Conservation (phyloP, 2,113 vertebrate species). For the Caracal caracal region DNA sequence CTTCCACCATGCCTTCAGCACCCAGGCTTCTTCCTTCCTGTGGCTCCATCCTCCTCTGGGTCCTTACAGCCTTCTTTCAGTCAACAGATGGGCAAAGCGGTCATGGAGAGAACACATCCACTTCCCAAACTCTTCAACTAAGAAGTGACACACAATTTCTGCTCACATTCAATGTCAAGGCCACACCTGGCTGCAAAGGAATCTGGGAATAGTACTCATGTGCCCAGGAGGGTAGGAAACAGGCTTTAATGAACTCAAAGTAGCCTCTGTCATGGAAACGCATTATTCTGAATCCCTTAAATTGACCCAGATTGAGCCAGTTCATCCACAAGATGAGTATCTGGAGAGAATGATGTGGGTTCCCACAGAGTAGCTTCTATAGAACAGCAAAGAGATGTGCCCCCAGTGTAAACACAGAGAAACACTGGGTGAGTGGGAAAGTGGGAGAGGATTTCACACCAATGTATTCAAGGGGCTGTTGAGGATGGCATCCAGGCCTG, state of each 20-base stretch:
- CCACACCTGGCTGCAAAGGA: not conserved
- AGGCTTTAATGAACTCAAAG: not conserved
- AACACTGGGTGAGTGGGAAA: accelerated
- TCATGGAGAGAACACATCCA: not conserved
- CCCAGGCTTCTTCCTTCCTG: not conserved
- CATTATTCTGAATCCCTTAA: not conserved
- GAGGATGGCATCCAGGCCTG: not conserved
- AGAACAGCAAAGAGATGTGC: not conserved
- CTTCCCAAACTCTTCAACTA: not conserved
- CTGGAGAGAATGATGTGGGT: not conserved
- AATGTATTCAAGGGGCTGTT: not conserved
- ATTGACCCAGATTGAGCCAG: not conserved
- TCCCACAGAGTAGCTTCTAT: not conserved
- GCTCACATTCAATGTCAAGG: not conserved
- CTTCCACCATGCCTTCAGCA: not conserved
- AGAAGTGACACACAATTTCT: not conserved
- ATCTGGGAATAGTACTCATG: not conserved
- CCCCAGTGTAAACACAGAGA: not conserved
- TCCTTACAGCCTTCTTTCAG: not conserved
- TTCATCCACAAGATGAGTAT: not conserved
- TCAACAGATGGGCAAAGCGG: not conserved
- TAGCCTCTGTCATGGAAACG: not conserved
- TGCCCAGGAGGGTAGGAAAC: not conserved
- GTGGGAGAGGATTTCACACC: not conserved
- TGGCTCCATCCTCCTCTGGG: not conserved